Evolutionary conservation across 2,888 invertebrate genomes (phyloP).

Genomic region (Tineola bisselliella): DNA sequence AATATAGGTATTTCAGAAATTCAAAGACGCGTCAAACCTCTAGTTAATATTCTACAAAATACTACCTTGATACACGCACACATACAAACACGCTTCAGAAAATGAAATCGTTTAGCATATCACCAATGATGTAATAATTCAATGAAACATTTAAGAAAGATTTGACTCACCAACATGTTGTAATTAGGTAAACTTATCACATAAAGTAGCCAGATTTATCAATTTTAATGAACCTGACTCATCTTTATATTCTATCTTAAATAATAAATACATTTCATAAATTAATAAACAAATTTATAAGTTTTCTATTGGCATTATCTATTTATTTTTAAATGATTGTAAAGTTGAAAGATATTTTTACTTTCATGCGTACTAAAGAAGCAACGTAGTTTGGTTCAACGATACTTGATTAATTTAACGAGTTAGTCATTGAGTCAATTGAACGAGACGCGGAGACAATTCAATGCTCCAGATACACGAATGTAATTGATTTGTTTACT

Average conservation of each 20-base stretch:
- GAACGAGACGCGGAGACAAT: not conserved
- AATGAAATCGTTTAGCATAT: not conserved
- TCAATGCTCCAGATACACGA: not conserved
- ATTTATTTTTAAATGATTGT: too few species aligned
- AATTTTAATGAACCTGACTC: not conserved
- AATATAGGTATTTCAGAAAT: too few species aligned
- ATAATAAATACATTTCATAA: not conserved
- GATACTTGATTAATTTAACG: constrained; percentile 4
- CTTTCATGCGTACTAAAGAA: not conserved
- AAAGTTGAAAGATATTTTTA: too few species aligned
- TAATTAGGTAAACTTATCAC: constrained; percentile 6
- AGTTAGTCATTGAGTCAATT: constrained; percentile 9
- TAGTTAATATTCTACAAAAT: too few species aligned
- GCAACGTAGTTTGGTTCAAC: not conserved
- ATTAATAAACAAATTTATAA: not conserved
- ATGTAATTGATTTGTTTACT: not conserved
- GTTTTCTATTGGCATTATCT: too few species aligned
- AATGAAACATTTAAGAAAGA: not conserved
- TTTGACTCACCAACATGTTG: not conserved
- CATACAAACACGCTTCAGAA: not conserved
- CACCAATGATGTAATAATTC: not conserved
- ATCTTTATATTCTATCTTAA: not conserved
- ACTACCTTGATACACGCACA: too few species aligned
- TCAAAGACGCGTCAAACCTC: too few species aligned
- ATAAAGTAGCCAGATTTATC: not conserved